These are phyloP conservation scores for Benthosema pterotum DNA, from an alignment of 2,797 vertebrate genomes.

Conservation along the genomic window DNA sequence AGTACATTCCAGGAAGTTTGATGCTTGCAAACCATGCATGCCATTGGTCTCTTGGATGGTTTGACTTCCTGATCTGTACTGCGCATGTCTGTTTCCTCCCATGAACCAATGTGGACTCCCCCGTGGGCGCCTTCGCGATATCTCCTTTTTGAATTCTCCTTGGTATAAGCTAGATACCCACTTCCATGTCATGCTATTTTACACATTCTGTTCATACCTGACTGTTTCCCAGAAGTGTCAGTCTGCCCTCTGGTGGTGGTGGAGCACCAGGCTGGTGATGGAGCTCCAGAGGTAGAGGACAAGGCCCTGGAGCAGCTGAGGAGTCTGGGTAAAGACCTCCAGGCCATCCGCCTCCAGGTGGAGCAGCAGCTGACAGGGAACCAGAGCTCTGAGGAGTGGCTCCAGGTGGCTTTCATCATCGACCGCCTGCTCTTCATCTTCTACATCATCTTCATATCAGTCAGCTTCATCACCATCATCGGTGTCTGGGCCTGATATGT, in stretches of 20 bases:
- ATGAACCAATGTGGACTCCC: too few species aligned
- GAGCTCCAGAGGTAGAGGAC: conserved; percentile 4
- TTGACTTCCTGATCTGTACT: too few species aligned
- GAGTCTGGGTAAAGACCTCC: conserved; percentile 39
- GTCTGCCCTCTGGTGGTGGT: conserved; percentile 12
- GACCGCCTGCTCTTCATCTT: conserved; percentile 72
- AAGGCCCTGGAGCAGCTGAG: conserved; percentile 39
- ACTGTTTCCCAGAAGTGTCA: conserved; percentile 36
- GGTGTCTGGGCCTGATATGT: conserved; percentile 67
- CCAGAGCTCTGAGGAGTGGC: too few species aligned
- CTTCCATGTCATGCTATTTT: too few species aligned
- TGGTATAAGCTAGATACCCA: too few species aligned
- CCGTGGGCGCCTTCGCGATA: too few species aligned
- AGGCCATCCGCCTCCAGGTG: conserved; percentile 50
- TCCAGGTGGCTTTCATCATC: conserved; percentile 69
- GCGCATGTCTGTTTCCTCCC: too few species aligned
- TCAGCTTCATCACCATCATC: conserved; percentile 73
- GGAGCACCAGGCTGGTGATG: neutral
- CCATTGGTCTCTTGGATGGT: too few species aligned
- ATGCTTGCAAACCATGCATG: too few species aligned
- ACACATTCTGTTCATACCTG: neutral
- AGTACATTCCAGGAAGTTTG: too few species aligned
- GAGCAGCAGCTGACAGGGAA: too few species aligned
- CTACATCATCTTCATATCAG: conserved; percentile 69
- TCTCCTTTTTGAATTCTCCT: too few species aligned